Evolutionary conservation across 1,140 invertebrate genomes (phyloP).

Genomic region (Drosophila tropicalis): DNA sequence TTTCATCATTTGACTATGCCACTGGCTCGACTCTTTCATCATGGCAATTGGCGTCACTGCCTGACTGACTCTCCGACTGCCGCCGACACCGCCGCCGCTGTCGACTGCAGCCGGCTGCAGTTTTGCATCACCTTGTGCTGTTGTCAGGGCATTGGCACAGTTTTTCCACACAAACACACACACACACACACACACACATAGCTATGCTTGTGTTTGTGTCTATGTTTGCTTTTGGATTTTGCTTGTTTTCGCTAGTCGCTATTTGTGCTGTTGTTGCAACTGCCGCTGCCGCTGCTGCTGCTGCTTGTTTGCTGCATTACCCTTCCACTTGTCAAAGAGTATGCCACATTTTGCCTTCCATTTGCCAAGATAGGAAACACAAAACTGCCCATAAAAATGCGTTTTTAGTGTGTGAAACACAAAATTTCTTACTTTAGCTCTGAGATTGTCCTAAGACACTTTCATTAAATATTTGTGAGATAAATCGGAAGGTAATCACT

Average conservation of each 20-base stretch:
- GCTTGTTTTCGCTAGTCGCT: constrained; percentile 48
- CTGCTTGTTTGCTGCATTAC: constrained; percentile 14
- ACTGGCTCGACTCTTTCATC: constrained; percentile 56
- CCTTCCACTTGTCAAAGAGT: background rate
- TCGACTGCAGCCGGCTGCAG: constrained; percentile 63
- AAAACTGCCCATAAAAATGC: too few relatives aligned
- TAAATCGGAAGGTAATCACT: too few relatives aligned
- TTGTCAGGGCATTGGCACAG: constrained; percentile 83
- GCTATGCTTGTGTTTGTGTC: constrained; percentile 26
- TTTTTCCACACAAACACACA: constrained; percentile 59
- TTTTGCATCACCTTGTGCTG: constrained; percentile 81
- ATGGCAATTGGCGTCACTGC: constrained; percentile 73
- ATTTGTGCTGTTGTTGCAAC: constrained; percentile 16
- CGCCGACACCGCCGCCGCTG: constrained; percentile 22
- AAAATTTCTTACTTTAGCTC: too few relatives aligned
- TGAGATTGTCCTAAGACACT: too few relatives aligned
- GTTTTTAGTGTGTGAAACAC: too few relatives aligned
- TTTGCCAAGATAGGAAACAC: too few relatives aligned
- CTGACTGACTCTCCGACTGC: constrained; percentile 47
- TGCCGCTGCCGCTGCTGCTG: constrained; percentile 23
- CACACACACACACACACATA: constrained; percentile 33
- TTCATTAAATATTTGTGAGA: too few relatives aligned
- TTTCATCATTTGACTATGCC: constrained; percentile 36
- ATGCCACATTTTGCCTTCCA: background rate
- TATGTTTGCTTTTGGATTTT: constrained; percentile 62